Base-by-base conservation (phyloP, 1,140 invertebrate species). In the Apolygus lucorum region DNA sequence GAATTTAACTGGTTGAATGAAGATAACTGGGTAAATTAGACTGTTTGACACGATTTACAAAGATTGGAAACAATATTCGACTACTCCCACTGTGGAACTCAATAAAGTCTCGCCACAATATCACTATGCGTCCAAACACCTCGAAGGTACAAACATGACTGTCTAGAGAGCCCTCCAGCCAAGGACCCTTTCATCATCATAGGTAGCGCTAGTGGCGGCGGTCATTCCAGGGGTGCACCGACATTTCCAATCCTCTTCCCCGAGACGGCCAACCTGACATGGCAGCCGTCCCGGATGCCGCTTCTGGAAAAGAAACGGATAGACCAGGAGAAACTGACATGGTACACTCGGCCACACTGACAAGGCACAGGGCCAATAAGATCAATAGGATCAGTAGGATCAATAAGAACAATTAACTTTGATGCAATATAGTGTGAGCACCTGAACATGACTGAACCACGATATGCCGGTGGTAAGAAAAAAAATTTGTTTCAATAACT, bases 221-320 rank as follows among this genome's bases (percentile, higher is more conserved):
- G n/a, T n/a, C n/a, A 42, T 42, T 42, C 34, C 34, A 17, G 34
- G 34, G 34, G 34, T 42, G 34, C 34, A 42, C 17, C 17, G 34
- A 42, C 17, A 17, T 42, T 42, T 17, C 34, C 4, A 17, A 42
- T 42, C 34, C 34, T 42, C 17, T 8, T 42, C 17, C 34, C 34
- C 34, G 34, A 59, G 22, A 59, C 22, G 54, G 54, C 54, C 54
- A 59, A 59, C 54, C 54, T 59, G 54, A 59, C 22, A 59, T 17
- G 54, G 54, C 54, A 59, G 54, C 11, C 22, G 54, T 14, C 54
- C 22, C 54, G 22, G 54, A 59, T 17, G 54, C 54, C 13, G 54
- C 11, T 4, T 59, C 54, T 59, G 54, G 4, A 59, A 59, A 59
- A 22, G 22, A 14, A 59, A 14, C 22, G 11, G 54, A 22, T 21